A percentile compares a stretch with the other conserved stretches of the same genome.
phyloP scores from a whole-genome alignment of 2,797 vertebrate genomes.

The Xiphophorus birchmanni region DNA sequence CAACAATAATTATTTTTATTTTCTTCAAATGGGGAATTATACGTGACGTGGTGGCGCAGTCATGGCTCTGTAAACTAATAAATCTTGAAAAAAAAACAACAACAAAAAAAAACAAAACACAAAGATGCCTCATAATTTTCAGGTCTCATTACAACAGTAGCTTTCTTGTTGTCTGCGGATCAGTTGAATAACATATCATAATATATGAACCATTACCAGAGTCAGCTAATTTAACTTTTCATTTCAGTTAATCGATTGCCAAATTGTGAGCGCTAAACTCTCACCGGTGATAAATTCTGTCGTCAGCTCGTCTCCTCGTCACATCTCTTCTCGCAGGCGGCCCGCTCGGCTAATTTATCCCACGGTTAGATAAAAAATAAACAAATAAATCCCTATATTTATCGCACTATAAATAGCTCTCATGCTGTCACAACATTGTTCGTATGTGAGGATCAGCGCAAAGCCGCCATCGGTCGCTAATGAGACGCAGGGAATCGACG shows the following conservation, averaged over 20 bases:
- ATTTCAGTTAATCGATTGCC: background rate
- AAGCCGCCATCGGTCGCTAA: constrained; percentile 56
- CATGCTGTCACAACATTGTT: constrained; percentile 29
- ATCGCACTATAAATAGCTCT: constrained; percentile 27
- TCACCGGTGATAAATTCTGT: background rate
- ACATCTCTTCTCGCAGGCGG: constrained; percentile 2
- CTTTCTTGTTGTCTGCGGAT: background rate
- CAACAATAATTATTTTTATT: background rate
- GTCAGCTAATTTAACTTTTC: background rate
- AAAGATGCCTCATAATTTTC: background rate
- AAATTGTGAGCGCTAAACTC: background rate
- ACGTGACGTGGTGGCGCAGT: background rate
- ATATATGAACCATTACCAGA: background rate
- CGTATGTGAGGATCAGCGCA: constrained; percentile 33
- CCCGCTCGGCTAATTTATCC: constrained; percentile 13
- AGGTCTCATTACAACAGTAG: too few relatives aligned
- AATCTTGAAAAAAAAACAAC: background rate
- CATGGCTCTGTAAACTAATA: background rate
- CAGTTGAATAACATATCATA: background rate
- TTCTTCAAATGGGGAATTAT: background rate
- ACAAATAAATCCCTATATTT: too few relatives aligned
- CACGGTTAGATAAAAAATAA: constrained; percentile 3
- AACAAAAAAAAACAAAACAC: background rate
- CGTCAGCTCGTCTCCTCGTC: background rate
- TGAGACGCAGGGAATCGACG: constrained; percentile 48